phyloP scores from a whole-genome alignment of 2,113 vertebrate genomes.

The Equus przewalskii region DNA sequence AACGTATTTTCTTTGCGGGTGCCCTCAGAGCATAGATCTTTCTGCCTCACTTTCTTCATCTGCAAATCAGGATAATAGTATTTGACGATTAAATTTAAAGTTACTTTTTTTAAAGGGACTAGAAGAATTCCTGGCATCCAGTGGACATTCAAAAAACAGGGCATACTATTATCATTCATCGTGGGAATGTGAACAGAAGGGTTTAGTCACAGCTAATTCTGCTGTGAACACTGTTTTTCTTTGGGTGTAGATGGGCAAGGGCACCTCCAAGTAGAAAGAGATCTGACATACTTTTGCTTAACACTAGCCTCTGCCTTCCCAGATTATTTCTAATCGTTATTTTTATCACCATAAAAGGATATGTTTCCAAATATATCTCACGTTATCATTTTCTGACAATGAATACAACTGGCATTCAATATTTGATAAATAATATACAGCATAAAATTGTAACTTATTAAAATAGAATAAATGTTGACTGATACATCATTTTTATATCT shows the following conservation, averaged over 20 bases:
- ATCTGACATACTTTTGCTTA: background rate
- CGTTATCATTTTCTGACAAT: background rate
- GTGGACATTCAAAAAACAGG: background rate
- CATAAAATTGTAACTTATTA: background rate
- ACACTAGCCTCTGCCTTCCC: background rate
- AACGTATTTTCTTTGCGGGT: background rate
- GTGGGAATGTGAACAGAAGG: background rate
- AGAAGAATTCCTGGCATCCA: background rate
- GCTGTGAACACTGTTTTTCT: background rate
- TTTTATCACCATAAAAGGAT: conserved; percentile 16
- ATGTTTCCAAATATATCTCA: background rate
- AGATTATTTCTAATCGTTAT: background rate
- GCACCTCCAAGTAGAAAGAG: background rate
- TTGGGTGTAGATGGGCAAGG: background rate
- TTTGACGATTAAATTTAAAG: conserved; percentile 6
- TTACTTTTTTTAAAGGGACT: conserved; percentile 9
- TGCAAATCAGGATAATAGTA: conserved; percentile 7
- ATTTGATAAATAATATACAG: background rate
- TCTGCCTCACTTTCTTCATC: conserved; percentile 37
- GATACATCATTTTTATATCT: background rate
- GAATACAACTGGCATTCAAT: background rate
- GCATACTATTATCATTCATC: background rate
- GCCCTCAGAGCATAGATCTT: background rate
- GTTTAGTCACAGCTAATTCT: background rate
- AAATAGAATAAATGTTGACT: background rate